Base-by-base conservation (phyloP, 1,140 invertebrate species). In the Anoplophora glabripennis region DNA sequence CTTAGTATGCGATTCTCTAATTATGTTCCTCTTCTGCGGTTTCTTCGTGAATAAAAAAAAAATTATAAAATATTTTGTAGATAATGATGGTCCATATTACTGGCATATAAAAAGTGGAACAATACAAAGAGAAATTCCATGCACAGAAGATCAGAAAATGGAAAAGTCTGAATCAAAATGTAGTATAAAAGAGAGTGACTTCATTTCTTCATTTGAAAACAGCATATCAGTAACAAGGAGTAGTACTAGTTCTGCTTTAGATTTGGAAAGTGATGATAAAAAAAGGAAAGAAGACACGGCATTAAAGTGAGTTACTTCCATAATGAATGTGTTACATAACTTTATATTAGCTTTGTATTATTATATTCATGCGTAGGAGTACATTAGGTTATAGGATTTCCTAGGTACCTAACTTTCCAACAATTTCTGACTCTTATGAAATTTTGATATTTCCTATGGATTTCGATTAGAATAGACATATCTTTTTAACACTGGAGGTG, bases 81-180 rank as follows among this genome's bases (percentile, higher is more conserved):
- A 96, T 79, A 91, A 90, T 69, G 88, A 91, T 75, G 93, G 93
- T 10, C 89, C 93, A 1, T 98, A 98, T 77, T 98, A 96, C 76
- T 98, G 95, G 95, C 96, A 99, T 78, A 95, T 98, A 69, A 96
- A 96, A 77, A 96, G 92, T 73, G 96, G 96, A 8, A 97, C 94
- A 0, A 98, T 98, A 69, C 95, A 97, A 73, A 82, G 95, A 47
- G 92, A 98, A 74, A 84, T 87, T 47, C 94, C 94, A 4, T 84
- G 84, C 45, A 76, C 79, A 21, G 77, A 77, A 10, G 57, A 62
- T 38, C 56, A 54, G 47, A 69, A 72, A 65, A 28, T 52, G 35
- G 65, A 72, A 65, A 81, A 81, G 68, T 77, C 75, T 49, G 77
- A 81, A 34, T 73, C 63, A 7, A 73, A 70, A 51, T 65, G 53